These are phyloP conservation scores for Glyphotaelius pellucidus DNA, from an alignment of 2,888 invertebrate species.

Conservation along the genomic window DNA sequence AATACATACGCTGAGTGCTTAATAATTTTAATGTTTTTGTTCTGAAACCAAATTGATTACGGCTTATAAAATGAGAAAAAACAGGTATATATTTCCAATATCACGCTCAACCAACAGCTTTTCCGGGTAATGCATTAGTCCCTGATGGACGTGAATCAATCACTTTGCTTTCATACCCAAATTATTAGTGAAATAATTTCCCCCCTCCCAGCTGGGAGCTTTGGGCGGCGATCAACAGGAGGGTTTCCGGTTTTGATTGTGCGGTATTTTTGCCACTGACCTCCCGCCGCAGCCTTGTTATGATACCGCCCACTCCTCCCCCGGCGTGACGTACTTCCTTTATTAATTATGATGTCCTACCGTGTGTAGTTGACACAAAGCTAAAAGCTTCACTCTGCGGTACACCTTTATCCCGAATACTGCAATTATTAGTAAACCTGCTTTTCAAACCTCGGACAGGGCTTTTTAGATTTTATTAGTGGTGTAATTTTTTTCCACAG, in stretches of 20 bases:
- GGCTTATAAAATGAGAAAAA: not conserved
- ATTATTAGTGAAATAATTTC: not conserved
- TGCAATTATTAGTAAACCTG: not conserved
- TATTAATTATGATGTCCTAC: slow-evolving; percentile 41
- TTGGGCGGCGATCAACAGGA: slow-evolving; percentile 9
- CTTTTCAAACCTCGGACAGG: not conserved
- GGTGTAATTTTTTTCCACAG: not conserved
- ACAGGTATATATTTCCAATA: not conserved
- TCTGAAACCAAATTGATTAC: not conserved
- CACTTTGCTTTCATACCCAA: slow-evolving; percentile 22
- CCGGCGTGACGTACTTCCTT: slow-evolving; percentile 14
- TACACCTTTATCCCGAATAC: slow-evolving; percentile 21
- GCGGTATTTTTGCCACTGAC: slow-evolving; percentile 32
- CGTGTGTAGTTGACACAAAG: slow-evolving; percentile 32
- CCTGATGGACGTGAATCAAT: slow-evolving; percentile 36
- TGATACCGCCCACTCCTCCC: not conserved
- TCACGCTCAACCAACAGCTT: slow-evolving; percentile 8
- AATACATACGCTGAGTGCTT: not conserved
- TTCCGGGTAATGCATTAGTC: slow-evolving; percentile 21
- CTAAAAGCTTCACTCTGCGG: slow-evolving; percentile 39
- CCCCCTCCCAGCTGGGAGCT: not conserved
- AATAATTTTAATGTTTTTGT: not conserved
- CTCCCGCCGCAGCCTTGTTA: slow-evolving; percentile 31
- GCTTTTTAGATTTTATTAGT: not conserved
- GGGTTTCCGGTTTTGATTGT: slow-evolving; percentile 27